Conservation (phyloP, 2,888 invertebrate species). For the Nephrotoma flavescens region DNA sequence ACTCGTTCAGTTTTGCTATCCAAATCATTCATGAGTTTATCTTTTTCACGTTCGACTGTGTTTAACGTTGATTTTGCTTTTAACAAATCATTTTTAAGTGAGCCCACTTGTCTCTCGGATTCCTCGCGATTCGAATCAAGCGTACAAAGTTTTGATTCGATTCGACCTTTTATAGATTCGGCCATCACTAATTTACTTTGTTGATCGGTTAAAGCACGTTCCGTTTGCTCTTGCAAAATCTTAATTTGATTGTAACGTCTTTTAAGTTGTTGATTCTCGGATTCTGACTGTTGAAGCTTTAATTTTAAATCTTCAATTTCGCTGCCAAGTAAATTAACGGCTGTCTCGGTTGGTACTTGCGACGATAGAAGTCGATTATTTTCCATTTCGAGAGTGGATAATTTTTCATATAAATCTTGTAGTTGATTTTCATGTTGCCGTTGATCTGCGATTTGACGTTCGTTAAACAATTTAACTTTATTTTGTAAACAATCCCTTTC, state of each 20-base stretch:
- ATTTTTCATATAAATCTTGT: conserved; percentile 34
- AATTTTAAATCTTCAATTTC: conserved; percentile 37
- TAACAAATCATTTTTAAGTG: conserved; percentile 46
- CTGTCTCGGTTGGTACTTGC: conserved; percentile 34
- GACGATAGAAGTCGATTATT: conserved; percentile 37
- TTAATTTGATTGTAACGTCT: conserved; percentile 42
- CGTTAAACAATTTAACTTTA: conserved; percentile 37
- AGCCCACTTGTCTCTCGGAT: conserved; percentile 42
- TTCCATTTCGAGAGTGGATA: conserved; percentile 38
- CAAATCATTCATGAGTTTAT: conserved; percentile 45
- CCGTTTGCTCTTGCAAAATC: conserved; percentile 60
- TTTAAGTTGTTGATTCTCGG: conserved; percentile 38
- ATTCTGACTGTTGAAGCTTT: conserved; percentile 35
- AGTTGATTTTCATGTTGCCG: conserved; percentile 35
- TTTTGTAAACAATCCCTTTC: conserved; percentile 43
- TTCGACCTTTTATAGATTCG: conserved; percentile 46
- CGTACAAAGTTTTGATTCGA: conserved; percentile 40
- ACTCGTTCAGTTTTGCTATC: conserved; percentile 59
- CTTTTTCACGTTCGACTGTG: conserved; percentile 56
- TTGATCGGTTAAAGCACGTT: conserved; percentile 51
- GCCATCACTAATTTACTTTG: conserved; percentile 49
- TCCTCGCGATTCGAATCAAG: conserved; percentile 44
- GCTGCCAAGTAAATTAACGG: conserved; percentile 38
- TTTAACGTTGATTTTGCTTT: conserved; percentile 45
- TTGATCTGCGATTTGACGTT: conserved; percentile 34